Evolutionary conservation across 2,113 vertebrate genomes (phyloP).

Genomic region (Amia ocellicauda): DNA sequence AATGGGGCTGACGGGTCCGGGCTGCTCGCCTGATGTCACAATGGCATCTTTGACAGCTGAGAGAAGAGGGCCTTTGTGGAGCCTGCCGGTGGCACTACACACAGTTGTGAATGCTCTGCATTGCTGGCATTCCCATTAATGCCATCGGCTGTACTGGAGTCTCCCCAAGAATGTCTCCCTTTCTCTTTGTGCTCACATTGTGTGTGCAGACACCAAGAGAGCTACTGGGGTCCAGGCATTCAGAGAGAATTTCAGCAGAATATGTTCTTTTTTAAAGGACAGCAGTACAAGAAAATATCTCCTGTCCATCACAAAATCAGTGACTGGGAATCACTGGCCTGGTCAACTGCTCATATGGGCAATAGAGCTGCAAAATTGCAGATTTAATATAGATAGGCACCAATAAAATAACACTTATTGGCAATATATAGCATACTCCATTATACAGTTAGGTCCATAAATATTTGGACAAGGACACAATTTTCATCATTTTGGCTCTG

Average conservation of each 20-base stretch:
- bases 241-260: slow-evolving; percentile 3
- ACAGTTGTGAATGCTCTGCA: slow-evolving; percentile 94
- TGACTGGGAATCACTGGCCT: no score
- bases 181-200: slow-evolving; percentile 50
- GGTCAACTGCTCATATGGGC: no score
- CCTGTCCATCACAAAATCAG: no score
- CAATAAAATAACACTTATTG: no score
- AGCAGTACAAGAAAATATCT: no score
- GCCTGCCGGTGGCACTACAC: slow-evolving; percentile 76
- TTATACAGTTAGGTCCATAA: no score
- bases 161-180: slow-evolving; percentile 71
- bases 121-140: slow-evolving; percentile 83
- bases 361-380: no score
- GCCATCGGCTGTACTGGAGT: slow-evolving; percentile 65
- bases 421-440: no score
- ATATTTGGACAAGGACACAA: no score
- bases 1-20: slow-evolving; percentile 83
- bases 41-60: slow-evolving; percentile 89
- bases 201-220: slow-evolving; percentile 21
- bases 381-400: no score
- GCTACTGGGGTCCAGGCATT: neutral
- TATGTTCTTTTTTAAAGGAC: no score
- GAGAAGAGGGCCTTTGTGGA: slow-evolving; percentile 91
- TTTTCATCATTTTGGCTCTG: no score
- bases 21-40: slow-evolving; percentile 78